Evolutionary conservation across 2,888 invertebrate genomes (phyloP).

Genomic region (Oxytorus armatus): DNA sequence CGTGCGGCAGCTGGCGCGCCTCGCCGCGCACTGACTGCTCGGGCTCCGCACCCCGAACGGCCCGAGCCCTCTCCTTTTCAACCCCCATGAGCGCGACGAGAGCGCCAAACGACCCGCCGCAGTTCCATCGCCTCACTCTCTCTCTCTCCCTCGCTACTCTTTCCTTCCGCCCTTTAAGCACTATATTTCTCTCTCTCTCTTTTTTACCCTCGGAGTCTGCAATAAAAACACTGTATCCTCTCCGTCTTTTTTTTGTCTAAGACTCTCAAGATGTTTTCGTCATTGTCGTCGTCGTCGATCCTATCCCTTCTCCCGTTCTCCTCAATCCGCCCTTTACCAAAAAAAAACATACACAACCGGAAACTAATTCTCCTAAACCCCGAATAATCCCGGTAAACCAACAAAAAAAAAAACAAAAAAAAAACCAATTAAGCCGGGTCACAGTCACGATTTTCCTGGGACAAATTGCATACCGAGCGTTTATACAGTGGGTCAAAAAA

Average conservation of each 20-base stretch:
- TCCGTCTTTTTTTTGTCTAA: slow-evolving; percentile 9
- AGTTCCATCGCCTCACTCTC: slow-evolving; percentile 45
- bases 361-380: slow-evolving; percentile 30
- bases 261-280: slow-evolving; percentile 17
- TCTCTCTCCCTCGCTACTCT: slow-evolving; percentile 25
- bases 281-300: slow-evolving; percentile 28
- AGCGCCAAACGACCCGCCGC: slow-evolving; percentile 63
- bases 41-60: slow-evolving; percentile 77
- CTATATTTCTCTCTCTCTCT: slow-evolving; percentile 3
- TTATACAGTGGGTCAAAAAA: not conserved
- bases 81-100: slow-evolving; percentile 67
- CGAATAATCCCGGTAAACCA: slow-evolving; percentile 45
- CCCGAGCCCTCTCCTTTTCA: slow-evolving; percentile 57
- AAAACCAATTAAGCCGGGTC: slow-evolving; percentile 58
- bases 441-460: not conserved
- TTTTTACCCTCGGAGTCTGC: slow-evolving; percentile 35
- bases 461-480: slow-evolving; percentile 42
- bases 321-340: not conserved
- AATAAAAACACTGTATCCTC: slow-evolving; percentile 18
- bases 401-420: slow-evolving; percentile 17
- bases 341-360: slow-evolving; percentile 20
- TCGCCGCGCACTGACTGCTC: slow-evolving; percentile 83
- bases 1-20: slow-evolving; percentile 84
- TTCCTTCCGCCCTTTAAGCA: slow-evolving; percentile 28
- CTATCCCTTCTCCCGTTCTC: not conserved